Evolutionary conservation across 2,888 invertebrate species (phyloP), one percentile per base, ranked within the genome.

Genomic region (Pandemis heparana): DNA sequence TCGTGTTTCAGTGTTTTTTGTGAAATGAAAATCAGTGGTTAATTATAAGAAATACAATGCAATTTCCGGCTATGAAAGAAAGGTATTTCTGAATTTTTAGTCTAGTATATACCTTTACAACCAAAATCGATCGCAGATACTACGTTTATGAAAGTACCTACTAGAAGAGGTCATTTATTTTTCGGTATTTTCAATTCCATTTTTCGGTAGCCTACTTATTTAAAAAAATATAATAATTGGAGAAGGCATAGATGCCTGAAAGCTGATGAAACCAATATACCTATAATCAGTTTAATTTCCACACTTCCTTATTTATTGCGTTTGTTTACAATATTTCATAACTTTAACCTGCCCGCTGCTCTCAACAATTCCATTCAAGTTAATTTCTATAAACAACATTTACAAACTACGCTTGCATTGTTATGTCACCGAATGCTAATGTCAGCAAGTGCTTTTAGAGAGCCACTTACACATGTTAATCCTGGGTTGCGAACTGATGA

Each of bases 361-460:
- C 48, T 59, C 64, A 39, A 39, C 56, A 65, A 74, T 65, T 65
- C 39, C 53, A 74, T 70, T 65, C 69, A 74, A 74, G 60, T 60
- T 46, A 70, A 74, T 74, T 74, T 70, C 69, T 74, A 70, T 74
- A 74, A 70, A 74, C 65, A 74, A 38, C 48, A 23, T 63, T 46
- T 67, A 41, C 59, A 64, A 43, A 12, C 16, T 4, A 16, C 62
- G 59, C 65, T 69, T 65, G 69, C 60, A 70, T 74, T 81, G 83
- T 91, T 92, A 90, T 87, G 85, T 90, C 87, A 91, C 82, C 64
- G 78, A 83, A 82, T 84, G 85, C 82, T 86, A 87, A 88, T 85
- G 85, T 80, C 82, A 82, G 82, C 75, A 77, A 88, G 87, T 89
- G 87, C 78, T 87, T 87, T 89, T 66, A 85, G 87, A 89, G 89